Evolutionary conservation across 2,113 vertebrate species (phyloP), one percentile per base, ranked within the genome.

Genomic region (Hucho hucho): DNA sequence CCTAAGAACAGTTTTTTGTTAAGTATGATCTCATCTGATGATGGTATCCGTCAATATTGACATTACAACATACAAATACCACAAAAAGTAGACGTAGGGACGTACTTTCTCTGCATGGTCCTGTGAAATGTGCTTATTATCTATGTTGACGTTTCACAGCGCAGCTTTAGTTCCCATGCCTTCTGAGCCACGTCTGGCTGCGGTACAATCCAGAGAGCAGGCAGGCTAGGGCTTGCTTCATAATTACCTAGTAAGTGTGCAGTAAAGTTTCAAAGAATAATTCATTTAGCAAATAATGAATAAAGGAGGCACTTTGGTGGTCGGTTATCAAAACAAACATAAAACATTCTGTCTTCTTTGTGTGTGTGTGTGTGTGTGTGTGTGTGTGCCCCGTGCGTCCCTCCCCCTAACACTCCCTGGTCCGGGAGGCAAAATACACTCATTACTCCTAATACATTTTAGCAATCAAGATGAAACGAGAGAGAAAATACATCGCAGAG

Each of bases 381-480:
- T n/a, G n/a, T n/a, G n/a, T n/a, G n/a, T n/a, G 26, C 4, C 29
- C n/a, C 16, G 2, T 46, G 18, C 0, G 16, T 85, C 89, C 87
- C 49, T 5, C 81, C 80, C 82, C 84, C 82, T 87, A 84, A 81
- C 85, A 74, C 49, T 14, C 49, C 75, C 83, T 86, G 76, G 89
- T 90, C 46, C 68, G 43, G 81, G 82, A n/a, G n/a, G 87, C 87
- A 93, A 92, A 92, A 81, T 81, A 90, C 70, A 87, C 92, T 94
- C 90, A 93, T 92, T 94, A 95, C 80, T 79, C 90, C 79, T 81
- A 93, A 93, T 90, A 92, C 74, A 80, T 91, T 91, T 85, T 81
- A 93, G 90, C 84, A 91, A 92, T 89, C 79, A 81, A 89, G 89
- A 93, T 92, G 86, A 88, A 93, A 94, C 91, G 67, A 84, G 91